Conservation (phyloP, 1,140 invertebrate species). For the Pteromalus puparum region DNA sequence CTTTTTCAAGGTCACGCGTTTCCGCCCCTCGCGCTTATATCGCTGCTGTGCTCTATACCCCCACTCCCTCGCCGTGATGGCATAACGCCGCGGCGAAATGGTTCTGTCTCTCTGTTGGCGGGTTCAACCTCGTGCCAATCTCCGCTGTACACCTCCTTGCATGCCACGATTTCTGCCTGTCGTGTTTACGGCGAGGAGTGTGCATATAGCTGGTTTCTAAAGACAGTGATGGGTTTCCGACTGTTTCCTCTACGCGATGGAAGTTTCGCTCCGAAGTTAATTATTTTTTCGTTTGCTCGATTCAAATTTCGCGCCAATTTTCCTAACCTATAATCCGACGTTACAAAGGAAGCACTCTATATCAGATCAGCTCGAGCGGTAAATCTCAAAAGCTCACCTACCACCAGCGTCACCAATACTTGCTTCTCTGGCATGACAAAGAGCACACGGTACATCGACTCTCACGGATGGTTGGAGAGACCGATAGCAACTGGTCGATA, state of each 20-base stretch:
- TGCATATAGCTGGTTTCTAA: not conserved
- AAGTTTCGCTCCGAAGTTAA: too few species aligned
- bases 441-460: not conserved
- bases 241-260: too few species aligned
- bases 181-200: not conserved
- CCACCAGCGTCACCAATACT: not conserved
- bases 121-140: not conserved
- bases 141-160: not conserved
- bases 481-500: not conserved
- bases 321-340: not conserved
- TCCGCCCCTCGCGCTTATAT: not conserved
- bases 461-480: too few species aligned
- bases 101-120: not conserved
- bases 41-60: not conserved
- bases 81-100: too few species aligned
- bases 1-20: constrained; percentile 15
- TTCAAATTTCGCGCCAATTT: not conserved
- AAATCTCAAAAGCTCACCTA: not conserved
- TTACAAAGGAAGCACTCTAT: not conserved
- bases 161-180: not conserved
- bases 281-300: too few species aligned
- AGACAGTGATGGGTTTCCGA: not conserved
- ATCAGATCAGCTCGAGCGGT: not conserved
- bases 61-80: not conserved
- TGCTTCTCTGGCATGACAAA: not conserved